Evolutionary conservation across 2,888 invertebrate genomes (phyloP).

Genomic region (Drosophila melanocephala): DNA sequence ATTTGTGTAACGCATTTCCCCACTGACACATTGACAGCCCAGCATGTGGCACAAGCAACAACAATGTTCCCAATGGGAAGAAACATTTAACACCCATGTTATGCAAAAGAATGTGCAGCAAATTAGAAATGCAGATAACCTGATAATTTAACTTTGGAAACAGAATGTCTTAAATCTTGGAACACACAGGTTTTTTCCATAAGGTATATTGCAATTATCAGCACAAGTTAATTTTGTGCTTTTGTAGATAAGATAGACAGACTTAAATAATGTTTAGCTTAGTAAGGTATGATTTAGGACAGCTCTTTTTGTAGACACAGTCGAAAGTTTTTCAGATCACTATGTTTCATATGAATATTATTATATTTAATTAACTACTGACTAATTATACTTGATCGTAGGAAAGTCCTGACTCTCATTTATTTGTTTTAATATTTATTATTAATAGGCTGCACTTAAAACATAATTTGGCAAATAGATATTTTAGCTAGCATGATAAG

Average conservation of each 20-base stretch:
- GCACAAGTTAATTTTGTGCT: constrained; percentile 3
- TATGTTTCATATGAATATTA: not conserved
- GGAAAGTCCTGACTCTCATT: not conserved
- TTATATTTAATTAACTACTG: not conserved
- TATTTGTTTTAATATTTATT: not conserved
- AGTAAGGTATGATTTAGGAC: not conserved
- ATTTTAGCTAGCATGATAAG: not conserved
- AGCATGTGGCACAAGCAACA: constrained; percentile 33
- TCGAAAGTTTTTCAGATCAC: not conserved
- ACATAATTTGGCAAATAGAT: not conserved
- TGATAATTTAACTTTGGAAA: not conserved
- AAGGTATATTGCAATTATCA: not conserved
- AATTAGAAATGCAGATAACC: not conserved
- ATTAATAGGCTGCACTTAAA: not conserved
- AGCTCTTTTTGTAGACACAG: not conserved
- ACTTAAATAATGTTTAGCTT: not conserved
- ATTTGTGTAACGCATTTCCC: constrained; percentile 31
- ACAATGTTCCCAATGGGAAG: not conserved
- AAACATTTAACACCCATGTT: constrained; percentile 1
- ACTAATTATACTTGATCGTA: not conserved
- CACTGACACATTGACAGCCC: constrained; percentile 38
- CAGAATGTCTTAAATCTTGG: not conserved
- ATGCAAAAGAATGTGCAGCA: constrained; percentile 7
- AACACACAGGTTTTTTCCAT: not conserved
- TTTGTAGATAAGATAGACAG: not conserved